phyloP scores from a whole-genome alignment of 2,888 invertebrate species.

The Tipula confusa region DNA sequence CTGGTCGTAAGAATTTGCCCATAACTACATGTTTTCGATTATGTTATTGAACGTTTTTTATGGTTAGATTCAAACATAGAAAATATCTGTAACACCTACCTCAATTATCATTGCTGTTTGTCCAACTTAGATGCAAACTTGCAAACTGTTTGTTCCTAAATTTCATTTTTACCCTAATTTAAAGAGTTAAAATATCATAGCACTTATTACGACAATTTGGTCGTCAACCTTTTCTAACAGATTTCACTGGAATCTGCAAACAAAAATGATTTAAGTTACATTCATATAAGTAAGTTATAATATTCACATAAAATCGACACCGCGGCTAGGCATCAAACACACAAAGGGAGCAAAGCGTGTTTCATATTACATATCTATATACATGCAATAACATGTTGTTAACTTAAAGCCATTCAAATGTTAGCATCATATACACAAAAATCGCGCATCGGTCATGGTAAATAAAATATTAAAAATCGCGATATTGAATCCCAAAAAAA shows the following conservation, averaged over 20 bases:
- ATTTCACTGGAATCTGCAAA: not conserved
- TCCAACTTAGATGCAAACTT: too few species aligned
- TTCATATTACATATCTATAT: not conserved
- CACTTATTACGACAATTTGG: not conserved
- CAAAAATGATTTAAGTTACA: not conserved
- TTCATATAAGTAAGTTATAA: not conserved
- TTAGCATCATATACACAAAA: not conserved
- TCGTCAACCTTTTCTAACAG: not conserved
- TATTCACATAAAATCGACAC: not conserved
- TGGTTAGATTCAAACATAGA: too few species aligned
- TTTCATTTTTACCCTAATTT: too few species aligned
- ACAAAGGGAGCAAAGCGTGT: not conserved
- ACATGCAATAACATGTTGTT: not conserved
- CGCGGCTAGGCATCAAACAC: not conserved
- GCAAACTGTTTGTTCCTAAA: too few species aligned
- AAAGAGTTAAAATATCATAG: not conserved
- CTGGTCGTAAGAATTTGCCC: too few species aligned
- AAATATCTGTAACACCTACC: too few species aligned
- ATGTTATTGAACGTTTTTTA: too few species aligned
- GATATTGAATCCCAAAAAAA: not conserved
- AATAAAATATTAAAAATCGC: not conserved
- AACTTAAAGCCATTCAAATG: not conserved
- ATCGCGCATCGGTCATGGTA: not conserved
- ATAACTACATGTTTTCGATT: too few species aligned
- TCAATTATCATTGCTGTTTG: too few species aligned